Evolutionary conservation across 1,140 invertebrate species (phyloP).

Genomic region (Lepidurus arcticus): DNA sequence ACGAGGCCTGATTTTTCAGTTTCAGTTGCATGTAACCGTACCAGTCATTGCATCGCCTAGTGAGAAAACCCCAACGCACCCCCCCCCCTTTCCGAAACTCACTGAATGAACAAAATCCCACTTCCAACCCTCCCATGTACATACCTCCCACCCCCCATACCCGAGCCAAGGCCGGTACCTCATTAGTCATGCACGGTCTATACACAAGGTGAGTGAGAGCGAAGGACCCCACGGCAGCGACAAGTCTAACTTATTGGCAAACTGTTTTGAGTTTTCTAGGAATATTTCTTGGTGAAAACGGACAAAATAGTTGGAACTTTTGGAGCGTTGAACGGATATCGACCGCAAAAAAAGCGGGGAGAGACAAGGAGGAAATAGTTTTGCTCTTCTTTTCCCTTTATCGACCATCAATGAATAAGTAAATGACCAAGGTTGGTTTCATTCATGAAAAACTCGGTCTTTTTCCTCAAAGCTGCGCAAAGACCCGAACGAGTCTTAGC

Average conservation of each 20-base stretch:
- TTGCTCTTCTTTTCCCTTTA: not conserved
- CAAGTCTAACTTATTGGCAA: too few relatives aligned
- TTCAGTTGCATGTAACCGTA: not conserved
- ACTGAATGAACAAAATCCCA: not conserved
- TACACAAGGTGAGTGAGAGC: conserved; percentile 1
- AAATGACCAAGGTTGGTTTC: not conserved
- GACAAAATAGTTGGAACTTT: too few relatives aligned
- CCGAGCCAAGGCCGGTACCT: conserved; percentile 16
- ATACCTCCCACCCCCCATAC: not conserved
- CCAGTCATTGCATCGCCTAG: not conserved
- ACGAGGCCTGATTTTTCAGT: not conserved
- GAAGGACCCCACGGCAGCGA: not conserved
- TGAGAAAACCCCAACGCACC: not conserved
- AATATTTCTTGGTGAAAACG: too few relatives aligned
- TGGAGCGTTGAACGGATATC: too few relatives aligned
- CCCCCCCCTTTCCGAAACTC: not conserved
- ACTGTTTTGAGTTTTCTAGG: too few relatives aligned
- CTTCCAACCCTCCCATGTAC: too few relatives aligned
- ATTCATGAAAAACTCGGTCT: not conserved
- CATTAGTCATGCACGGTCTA: not conserved
- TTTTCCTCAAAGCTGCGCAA: not conserved
- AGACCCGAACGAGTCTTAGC: not conserved
- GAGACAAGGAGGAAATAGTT: not conserved
- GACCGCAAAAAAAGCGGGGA: not conserved
- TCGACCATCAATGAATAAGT: not conserved